Conservation (phyloP, 2,888 invertebrate genomes). For the Trachelus stipa region DNA sequence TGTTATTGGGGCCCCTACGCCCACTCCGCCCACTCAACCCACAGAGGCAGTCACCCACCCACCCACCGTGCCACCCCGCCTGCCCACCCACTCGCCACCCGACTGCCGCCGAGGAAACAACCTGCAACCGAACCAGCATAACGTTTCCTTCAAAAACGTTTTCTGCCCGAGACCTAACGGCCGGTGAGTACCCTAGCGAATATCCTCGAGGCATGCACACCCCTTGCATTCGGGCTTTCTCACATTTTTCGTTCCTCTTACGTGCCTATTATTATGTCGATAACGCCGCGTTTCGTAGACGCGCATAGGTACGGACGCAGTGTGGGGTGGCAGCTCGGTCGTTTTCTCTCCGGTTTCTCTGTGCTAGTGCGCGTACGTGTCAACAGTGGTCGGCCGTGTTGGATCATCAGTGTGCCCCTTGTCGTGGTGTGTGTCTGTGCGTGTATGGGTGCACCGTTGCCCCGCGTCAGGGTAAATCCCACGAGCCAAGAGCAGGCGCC, state of each 20-base stretch:
- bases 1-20: conserved; percentile 55
- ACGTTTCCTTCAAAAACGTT: conserved; percentile 53
- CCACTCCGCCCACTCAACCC: conserved; percentile 59
- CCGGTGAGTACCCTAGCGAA: conserved; percentile 16
- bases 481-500: not conserved
- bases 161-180: conserved; percentile 35
- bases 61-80: conserved; percentile 62
- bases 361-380: conserved; percentile 14
- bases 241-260: conserved; percentile 5
- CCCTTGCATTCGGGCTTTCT: not conserved
- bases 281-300: conserved; percentile 19
- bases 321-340: conserved; percentile 3
- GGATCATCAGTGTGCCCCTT: conserved; percentile 5
- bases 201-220: not conserved
- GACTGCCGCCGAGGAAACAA: conserved; percentile 66
- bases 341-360: conserved; percentile 10
- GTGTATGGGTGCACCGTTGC: conserved; percentile 13
- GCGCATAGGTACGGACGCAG: conserved; percentile 3
- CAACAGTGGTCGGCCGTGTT: conserved; percentile 15
- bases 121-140: conserved; percentile 60
- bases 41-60: conserved; percentile 53
- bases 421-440: conserved; percentile 6
- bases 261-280: conserved; percentile 6
- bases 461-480: conserved; percentile 3
- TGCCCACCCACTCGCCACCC: conserved; percentile 67